Conservation (phyloP, 2,888 invertebrate genomes). For the Melanostoma scalare region DNA sequence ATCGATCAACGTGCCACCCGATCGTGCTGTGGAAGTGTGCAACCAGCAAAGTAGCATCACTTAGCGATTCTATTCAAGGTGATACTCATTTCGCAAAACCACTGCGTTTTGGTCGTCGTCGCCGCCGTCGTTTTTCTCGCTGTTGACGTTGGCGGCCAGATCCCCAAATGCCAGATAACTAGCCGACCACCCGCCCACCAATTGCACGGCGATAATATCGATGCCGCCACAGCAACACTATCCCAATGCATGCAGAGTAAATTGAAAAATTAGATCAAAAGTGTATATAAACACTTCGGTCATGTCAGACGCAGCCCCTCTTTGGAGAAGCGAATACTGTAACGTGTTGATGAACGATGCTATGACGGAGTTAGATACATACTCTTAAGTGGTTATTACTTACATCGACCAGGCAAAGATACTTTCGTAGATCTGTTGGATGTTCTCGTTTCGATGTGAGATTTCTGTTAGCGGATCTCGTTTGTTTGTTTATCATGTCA, state of each 20-base stretch:
- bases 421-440: no score
- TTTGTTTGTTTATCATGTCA: no score
- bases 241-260: constrained; percentile 33
- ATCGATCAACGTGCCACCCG: constrained; percentile 43
- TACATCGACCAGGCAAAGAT: background rate
- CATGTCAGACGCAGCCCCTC: constrained; percentile 21
- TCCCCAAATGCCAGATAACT: background rate
- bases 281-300: constrained; percentile 38
- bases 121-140: background rate
- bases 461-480: no score
- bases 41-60: constrained; percentile 6
- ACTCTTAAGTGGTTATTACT: constrained; percentile 16
- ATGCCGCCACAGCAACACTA: background rate
- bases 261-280: constrained; percentile 58
- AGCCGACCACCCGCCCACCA: background rate
- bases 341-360: background rate
- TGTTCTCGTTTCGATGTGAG: no score
- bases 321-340: background rate
- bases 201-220: background rate
- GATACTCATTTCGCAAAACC: constrained; percentile 27
- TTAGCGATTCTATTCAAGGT: constrained; percentile 32
- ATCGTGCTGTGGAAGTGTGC: constrained; percentile 27
- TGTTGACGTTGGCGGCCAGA: no score
- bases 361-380: background rate
- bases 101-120: background rate